A percentile compares a stretch with the other conserved stretches of the same genome.
Evolutionary conservation across 2,888 invertebrate species (phyloP).

Genomic region (Muscina levida): DNA sequence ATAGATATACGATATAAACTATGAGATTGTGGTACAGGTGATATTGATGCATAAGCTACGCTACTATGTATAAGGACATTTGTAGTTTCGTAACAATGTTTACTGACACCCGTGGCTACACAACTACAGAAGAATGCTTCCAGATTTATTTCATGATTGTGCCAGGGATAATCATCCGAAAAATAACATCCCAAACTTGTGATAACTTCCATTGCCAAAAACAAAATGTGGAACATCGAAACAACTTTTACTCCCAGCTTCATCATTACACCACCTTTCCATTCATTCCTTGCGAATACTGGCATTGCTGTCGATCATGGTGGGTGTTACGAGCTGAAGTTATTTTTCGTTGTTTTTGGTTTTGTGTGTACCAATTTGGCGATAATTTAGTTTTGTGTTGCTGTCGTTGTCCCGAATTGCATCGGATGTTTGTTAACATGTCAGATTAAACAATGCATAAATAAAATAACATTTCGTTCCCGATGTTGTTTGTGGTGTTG

Average conservation of each 20-base stretch:
- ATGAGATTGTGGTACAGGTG: too few relatives aligned
- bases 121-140: neutral
- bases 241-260: constrained; percentile 16
- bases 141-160: constrained; percentile 43
- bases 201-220: constrained; percentile 56
- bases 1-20: too few relatives aligned
- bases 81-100: neutral
- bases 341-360: constrained; percentile 42
- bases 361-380: constrained; percentile 37
- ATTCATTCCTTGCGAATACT: constrained; percentile 1
- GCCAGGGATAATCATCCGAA: constrained; percentile 40
- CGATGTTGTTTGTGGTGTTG: neutral
- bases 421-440: constrained; percentile 43
- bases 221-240: constrained; percentile 14
- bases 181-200: constrained; percentile 38
- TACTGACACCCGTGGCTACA: constrained; percentile 6
- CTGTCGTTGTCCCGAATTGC: constrained; percentile 9
- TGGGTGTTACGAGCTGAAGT: neutral
- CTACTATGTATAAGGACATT: constrained; percentile 5
- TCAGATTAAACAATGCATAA: constrained; percentile 41
- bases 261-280: constrained; percentile 6
- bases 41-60: constrained; percentile 45
- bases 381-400: constrained; percentile 15
- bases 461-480: constrained; percentile 37
- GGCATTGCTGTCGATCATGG: neutral